Percentiles rank a stretch among this genome's conserved stretches.
phyloP scores from a whole-genome alignment of 2,113 vertebrate species.

The Bothrops jararaca region DNA sequence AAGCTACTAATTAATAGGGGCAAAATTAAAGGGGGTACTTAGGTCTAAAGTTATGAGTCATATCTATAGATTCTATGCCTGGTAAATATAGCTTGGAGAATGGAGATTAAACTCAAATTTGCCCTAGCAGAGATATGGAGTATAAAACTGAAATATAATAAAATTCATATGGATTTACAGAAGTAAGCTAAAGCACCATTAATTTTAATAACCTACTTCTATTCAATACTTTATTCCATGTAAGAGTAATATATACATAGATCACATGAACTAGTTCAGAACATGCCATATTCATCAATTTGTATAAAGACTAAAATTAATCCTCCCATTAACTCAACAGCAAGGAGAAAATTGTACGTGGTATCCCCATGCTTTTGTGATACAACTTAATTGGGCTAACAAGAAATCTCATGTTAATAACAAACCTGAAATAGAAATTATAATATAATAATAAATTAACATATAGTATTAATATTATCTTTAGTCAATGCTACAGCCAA shows the following conservation, averaged over 20 bases:
- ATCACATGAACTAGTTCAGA: not conserved
- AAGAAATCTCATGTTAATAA: not conserved
- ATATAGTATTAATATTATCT: not conserved
- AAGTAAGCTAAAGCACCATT: not conserved
- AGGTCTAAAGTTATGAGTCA: not conserved
- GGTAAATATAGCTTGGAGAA: not conserved
- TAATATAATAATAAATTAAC: not conserved
- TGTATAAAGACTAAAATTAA: not conserved
- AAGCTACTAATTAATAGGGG: not conserved
- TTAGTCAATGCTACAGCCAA: not conserved
- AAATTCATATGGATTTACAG: not conserved
- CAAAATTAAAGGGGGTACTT: not conserved
- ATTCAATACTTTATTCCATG: not conserved
- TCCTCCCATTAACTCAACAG: not conserved
- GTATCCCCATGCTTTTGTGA: not conserved
- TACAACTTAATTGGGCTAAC: not conserved
- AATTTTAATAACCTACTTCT: not conserved
- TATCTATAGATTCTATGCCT: not conserved
- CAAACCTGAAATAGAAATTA: not conserved
- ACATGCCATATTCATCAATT: not conserved
- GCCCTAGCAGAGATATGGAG: not conserved
- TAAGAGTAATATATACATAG: not conserved
- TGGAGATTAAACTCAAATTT: not conserved
- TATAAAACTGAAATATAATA: not conserved
- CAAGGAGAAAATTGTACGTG: not conserved